Evolutionary conservation across 2,888 invertebrate genomes (phyloP), one percentile per base, ranked within the genome.

Genomic region (Leptopilina syphax): DNA sequence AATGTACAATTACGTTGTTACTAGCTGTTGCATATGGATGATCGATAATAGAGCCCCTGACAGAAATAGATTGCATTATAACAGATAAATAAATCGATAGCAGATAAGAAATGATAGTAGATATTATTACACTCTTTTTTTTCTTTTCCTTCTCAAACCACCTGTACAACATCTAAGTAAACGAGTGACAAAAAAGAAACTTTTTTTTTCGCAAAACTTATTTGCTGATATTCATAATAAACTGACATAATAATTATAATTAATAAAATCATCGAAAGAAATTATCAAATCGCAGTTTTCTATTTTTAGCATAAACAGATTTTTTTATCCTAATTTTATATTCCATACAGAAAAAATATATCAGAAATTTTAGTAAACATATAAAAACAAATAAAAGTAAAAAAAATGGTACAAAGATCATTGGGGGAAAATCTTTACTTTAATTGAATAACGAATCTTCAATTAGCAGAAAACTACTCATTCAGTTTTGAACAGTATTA

Each of bases 1-100:
- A 68, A 73, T 73, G 54, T 73, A 24, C 70, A 73, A 73, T 73
- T 73, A 73, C 70, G 70, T 57, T 57, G 70, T 73, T 73, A 68
- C 4, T 57, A 27, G 12, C 70, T 73, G 54, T 73, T 73, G 70
- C 70, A 73, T 57, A 73, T 34, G 54, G 70, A 73, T 73, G 34
- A 70, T 70, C 70, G 54, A 73, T 73, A 73, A 73, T 57, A 54
- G 54, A 73, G 24, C 70, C 50, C 24, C 54, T 73, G 13, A 73
- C 50, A 73, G 54, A 57, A 73, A 73, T 73, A 73, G 70, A 73
- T 73, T 73, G 27, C 65, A 65, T 18, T 65, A 65, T 65, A 65
- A 65, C 65, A 65, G 65, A 65, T 65, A 65, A 65, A 65, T 65
- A 27, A 27, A 65, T 65, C 27, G 24, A 57, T 54, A 57, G 27